Evolutionary conservation across 23 tunicate genomes (phyloP).

Genomic region (Pegea sp.): DNA sequence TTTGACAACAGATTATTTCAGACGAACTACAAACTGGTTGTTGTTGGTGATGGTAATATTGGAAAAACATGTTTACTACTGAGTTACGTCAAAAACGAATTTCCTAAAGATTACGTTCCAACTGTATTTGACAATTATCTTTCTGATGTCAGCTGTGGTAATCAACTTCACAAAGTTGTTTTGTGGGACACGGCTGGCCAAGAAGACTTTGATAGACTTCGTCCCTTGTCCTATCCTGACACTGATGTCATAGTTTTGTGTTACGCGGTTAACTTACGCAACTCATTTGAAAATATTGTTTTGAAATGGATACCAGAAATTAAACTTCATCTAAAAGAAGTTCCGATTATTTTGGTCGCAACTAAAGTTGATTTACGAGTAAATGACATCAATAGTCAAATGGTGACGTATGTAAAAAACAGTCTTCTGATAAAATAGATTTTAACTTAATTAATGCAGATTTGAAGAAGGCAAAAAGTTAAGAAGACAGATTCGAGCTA

Average conservation of each 20-base stretch:
- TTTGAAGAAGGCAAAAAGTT: background rate
- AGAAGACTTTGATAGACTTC: conserved; percentile 15
- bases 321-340: conserved; percentile 11
- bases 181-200: too few species aligned
- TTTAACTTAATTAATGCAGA: background rate
- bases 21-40: too few species aligned
- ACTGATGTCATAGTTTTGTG: conserved; percentile 31
- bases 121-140: too few species aligned
- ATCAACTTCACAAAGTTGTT: too few species aligned
- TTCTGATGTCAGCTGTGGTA: too few species aligned
- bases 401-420: background rate
- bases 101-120: too few species aligned
- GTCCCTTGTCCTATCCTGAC: conserved; percentile 35
- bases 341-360: conserved; percentile 20
- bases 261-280: conserved; percentile 16
- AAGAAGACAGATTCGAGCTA: background rate
- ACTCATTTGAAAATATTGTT: conserved; percentile 23
- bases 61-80: too few species aligned
- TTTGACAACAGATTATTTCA: too few species aligned
- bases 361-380: conserved; percentile 34
- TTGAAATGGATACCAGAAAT: conserved; percentile 40
- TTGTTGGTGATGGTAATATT: too few species aligned
- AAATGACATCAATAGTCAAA: conserved; percentile 1
- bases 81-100: too few species aligned
- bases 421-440: background rate